phyloP scores from a whole-genome alignment of 2,797 vertebrate species.

The Hozukius guyotensis region DNA sequence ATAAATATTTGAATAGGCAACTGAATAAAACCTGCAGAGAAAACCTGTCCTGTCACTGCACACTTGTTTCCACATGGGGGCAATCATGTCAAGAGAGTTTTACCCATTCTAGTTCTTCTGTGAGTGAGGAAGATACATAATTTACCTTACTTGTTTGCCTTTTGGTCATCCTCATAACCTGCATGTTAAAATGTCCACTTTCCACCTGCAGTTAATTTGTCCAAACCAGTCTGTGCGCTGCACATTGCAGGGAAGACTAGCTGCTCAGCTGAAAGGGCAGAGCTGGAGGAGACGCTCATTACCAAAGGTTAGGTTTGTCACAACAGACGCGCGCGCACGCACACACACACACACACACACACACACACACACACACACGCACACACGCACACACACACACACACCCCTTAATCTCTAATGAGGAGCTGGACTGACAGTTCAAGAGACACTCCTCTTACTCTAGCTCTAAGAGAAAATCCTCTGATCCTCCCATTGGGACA shows the following conservation, averaged over 20 bases:
- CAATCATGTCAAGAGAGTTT: conserved; percentile 48
- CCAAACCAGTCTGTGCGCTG: conserved; percentile 10
- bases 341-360: neutral
- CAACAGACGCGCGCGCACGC: neutral
- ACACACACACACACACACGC: neutral
- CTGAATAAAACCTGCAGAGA: conserved; percentile 29
- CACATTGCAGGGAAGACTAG: conserved; percentile 6
- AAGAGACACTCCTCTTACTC: conserved; percentile 2
- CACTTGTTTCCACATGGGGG: conserved; percentile 62
- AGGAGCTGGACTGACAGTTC: conserved; percentile 26
- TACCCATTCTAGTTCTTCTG: neutral
- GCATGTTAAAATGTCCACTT: conserved; percentile 8
- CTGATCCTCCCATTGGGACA: conserved; percentile 33
- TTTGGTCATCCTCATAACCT: neutral
- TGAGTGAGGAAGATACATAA: neutral
- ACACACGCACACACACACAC: neutral
- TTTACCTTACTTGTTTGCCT: neutral
- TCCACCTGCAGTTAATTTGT: conserved; percentile 31
- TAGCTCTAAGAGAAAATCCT: neutral
- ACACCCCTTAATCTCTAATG: conserved; percentile 21
- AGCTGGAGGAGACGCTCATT: conserved; percentile 56
- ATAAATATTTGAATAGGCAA: conserved; percentile 10
- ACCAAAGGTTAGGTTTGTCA: conserved; percentile 59
- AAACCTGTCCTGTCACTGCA: conserved; percentile 16
- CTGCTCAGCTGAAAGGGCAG: conserved; percentile 50